A percentile compares a stretch with the other conserved stretches of the same genome.
Conservation (phyloP, 2,888 invertebrate species). For the Invenusta paracnida region DNA sequence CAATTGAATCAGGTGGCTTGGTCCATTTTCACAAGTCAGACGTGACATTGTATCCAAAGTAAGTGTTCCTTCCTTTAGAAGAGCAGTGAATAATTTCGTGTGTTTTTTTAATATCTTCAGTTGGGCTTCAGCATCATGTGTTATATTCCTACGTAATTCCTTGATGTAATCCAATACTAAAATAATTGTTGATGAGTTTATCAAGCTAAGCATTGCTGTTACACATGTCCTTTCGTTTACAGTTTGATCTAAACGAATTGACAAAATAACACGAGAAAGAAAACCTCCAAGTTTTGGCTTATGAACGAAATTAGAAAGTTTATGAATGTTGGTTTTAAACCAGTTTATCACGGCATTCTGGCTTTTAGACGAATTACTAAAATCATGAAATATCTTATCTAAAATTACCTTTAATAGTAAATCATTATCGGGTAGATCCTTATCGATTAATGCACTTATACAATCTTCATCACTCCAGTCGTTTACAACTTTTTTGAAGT, state of each 20-base stretch:
- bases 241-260: neutral
- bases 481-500: too few relatives aligned
- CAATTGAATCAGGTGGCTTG: too few relatives aligned
- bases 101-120: neutral
- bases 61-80: neutral
- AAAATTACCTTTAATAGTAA: too few relatives aligned
- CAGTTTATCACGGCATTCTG: too few relatives aligned
- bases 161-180: neutral
- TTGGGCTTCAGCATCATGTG: neutral
- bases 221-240: neutral
- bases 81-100: neutral
- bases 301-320: too few relatives aligned
- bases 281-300: neutral
- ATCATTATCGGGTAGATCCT: too few relatives aligned
- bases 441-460: too few relatives aligned
- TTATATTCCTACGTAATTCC: neutral
- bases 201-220: neutral
- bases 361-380: too few relatives aligned
- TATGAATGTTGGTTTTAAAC: too few relatives aligned
- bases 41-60: neutral
- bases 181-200: neutral
- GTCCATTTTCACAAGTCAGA: too few relatives aligned
- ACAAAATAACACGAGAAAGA: conserved; percentile 9
- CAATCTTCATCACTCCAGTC: too few relatives aligned
- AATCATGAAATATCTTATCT: too few relatives aligned